These are phyloP conservation scores for Passer domesticus DNA, from an alignment of 2,113 vertebrate species.

Conservation along the genomic window DNA sequence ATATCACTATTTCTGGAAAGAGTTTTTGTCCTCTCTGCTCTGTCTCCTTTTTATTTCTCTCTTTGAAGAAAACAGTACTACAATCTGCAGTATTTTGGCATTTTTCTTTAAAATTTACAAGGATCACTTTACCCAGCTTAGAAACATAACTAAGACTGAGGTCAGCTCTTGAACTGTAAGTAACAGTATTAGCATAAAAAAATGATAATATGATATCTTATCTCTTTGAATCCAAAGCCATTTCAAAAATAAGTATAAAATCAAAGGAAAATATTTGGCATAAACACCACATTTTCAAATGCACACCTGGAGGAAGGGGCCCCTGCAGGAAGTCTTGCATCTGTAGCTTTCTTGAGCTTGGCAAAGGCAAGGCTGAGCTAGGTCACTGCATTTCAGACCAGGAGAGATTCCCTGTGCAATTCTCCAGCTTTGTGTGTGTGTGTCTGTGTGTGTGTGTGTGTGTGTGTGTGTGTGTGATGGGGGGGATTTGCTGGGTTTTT, in stretches of 20 bases:
- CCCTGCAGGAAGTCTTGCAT: fast-evolving
- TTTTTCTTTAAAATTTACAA: background rate
- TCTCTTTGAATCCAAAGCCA: background rate
- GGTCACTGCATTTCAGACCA: background rate
- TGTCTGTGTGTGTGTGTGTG: background rate
- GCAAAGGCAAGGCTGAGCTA: background rate
- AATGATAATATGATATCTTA: background rate
- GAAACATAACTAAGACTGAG: background rate
- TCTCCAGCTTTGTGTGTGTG: background rate
- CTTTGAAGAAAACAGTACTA: background rate
- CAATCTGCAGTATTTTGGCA: background rate
- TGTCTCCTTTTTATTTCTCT: background rate
- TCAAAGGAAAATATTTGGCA: background rate
- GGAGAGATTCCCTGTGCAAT: background rate
- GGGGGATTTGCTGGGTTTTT: fast-evolving
- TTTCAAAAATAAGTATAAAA: background rate
- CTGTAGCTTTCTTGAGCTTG: background rate
- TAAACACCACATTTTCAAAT: background rate
- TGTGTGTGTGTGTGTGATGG: background rate
- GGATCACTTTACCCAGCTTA: background rate
- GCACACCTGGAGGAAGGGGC: background rate
- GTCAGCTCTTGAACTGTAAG: background rate
- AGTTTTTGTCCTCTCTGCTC: background rate
- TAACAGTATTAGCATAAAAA: background rate
- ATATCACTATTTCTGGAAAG: background rate